A percentile compares a stretch with the other conserved stretches of the same genome.
phyloP scores from a whole-genome alignment of 2,888 invertebrate genomes.

The Synanthedon andrenaeformis region DNA sequence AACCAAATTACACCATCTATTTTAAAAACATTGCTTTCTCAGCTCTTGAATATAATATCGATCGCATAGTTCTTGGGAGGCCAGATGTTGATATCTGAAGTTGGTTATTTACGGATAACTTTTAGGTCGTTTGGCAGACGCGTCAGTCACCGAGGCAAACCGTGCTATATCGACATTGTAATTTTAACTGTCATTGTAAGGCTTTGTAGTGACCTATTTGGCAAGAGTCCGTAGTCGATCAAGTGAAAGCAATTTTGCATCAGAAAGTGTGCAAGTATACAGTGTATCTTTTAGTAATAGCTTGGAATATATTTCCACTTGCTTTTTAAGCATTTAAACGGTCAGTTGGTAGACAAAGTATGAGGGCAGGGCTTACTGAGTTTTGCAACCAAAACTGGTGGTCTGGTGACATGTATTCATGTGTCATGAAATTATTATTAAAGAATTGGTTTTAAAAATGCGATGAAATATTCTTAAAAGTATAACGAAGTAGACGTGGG shows the following conservation, averaged over 20 bases:
- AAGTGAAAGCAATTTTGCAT: neutral
- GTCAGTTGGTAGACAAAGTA: too few relatives aligned
- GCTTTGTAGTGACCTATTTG: neutral
- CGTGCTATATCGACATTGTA: neutral
- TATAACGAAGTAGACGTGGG: neutral
- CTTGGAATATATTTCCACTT: too few relatives aligned
- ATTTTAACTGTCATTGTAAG: neutral
- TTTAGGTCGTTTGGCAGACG: neutral
- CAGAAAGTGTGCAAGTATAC: neutral
- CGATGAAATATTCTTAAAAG: neutral
- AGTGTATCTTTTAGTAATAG: too few relatives aligned
- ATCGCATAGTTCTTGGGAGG: slow-evolving; percentile 1
- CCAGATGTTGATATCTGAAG: slow-evolving; percentile 2
- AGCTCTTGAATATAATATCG: slow-evolving; percentile 6
- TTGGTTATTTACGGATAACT: neutral
- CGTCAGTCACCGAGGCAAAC: neutral
- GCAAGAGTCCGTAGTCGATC: neutral
- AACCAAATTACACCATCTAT: neutral
- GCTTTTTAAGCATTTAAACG: too few relatives aligned
- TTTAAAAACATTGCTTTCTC: neutral
- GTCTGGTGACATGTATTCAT: too few relatives aligned
- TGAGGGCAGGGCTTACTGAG: too few relatives aligned
- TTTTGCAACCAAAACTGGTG: too few relatives aligned
- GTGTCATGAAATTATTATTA: neutral
- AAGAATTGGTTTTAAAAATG: neutral